phyloP scores from a whole-genome alignment of 2,888 invertebrate genomes.

The Athripsodes cinereus region DNA sequence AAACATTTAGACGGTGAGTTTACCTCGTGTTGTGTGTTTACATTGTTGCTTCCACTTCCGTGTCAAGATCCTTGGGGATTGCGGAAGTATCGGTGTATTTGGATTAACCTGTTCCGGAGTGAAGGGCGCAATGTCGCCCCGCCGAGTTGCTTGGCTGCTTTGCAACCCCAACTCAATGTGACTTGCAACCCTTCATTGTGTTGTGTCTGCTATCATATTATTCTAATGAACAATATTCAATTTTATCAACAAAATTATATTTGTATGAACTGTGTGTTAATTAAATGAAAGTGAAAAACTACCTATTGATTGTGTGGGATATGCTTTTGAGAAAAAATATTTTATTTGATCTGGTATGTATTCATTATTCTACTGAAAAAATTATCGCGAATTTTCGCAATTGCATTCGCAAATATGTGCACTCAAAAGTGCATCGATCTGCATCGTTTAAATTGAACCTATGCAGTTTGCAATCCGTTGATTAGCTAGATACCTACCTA shows the following conservation, averaged over 20 bases:
- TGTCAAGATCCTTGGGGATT: slow-evolving; percentile 3
- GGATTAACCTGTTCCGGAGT: not conserved
- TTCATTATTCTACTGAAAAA: not conserved
- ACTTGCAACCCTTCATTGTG: not conserved
- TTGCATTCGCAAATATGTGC: not conserved
- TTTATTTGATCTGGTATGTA: slow-evolving; percentile 1
- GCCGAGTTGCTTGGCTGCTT: not conserved
- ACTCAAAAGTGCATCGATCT: not conserved
- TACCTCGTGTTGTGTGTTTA: not conserved
- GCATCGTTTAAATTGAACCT: not conserved
- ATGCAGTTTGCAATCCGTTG: not conserved
- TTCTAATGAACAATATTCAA: not conserved
- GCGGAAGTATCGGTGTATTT: slow-evolving; percentile 3
- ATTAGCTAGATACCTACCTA: no score
- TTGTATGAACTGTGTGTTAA: not conserved
- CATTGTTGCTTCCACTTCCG: not conserved
- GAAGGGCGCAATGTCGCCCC: slow-evolving; percentile 6
- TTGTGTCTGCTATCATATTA: not conserved
- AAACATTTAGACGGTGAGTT: not conserved
- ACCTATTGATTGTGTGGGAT: not conserved
- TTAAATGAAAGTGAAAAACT: no score
- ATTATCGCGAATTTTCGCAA: not conserved
- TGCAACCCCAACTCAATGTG: not conserved
- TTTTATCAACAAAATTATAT: not conserved
- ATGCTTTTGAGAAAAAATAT: not conserved